Conservation (phyloP, 1,140 invertebrate species). For the Ceratina calcarata region DNA sequence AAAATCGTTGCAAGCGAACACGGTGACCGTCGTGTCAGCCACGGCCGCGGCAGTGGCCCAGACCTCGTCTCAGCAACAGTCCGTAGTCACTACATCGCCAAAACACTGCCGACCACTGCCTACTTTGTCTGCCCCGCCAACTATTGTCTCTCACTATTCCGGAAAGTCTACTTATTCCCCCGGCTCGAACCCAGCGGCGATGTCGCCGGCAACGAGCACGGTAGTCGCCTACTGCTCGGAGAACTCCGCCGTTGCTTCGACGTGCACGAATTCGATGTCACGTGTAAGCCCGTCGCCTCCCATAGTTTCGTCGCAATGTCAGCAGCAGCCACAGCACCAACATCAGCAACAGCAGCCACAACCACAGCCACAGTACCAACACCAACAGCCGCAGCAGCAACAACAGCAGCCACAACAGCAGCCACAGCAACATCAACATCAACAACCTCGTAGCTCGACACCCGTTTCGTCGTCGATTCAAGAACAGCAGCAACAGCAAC, state of each 20-base stretch:
- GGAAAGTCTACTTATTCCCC: conserved; percentile 73
- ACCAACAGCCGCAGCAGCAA: conserved; percentile 43
- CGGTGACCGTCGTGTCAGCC: conserved; percentile 66
- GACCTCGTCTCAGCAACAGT: conserved; percentile 65
- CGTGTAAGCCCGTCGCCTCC: conserved; percentile 72
- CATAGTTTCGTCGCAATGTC: conserved; percentile 48
- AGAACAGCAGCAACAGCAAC: conserved; percentile 55
- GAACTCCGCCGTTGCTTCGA: conserved; percentile 43
- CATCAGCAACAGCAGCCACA: conserved; percentile 58
- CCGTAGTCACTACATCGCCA: conserved; percentile 76
- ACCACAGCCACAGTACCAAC: conserved; percentile 46
- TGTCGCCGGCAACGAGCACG: conserved; percentile 54
- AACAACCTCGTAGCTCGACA: conserved; percentile 47
- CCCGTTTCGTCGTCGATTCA: background rate
- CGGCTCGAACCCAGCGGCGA: conserved; percentile 51
- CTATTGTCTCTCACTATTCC: conserved; percentile 74
- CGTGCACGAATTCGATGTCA: conserved; percentile 57
- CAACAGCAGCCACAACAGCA: conserved; percentile 61
- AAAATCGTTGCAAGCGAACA: conserved; percentile 60
- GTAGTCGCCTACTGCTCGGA: conserved; percentile 59
- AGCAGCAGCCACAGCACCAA: conserved; percentile 55
- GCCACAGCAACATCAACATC: conserved; percentile 54
- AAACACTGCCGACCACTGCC: conserved; percentile 81
- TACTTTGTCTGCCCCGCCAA: conserved; percentile 77
- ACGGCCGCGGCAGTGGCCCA: conserved; percentile 65